Conservation (phyloP, 1,140 invertebrate species). For the Drosophila nebulosa region DNA sequence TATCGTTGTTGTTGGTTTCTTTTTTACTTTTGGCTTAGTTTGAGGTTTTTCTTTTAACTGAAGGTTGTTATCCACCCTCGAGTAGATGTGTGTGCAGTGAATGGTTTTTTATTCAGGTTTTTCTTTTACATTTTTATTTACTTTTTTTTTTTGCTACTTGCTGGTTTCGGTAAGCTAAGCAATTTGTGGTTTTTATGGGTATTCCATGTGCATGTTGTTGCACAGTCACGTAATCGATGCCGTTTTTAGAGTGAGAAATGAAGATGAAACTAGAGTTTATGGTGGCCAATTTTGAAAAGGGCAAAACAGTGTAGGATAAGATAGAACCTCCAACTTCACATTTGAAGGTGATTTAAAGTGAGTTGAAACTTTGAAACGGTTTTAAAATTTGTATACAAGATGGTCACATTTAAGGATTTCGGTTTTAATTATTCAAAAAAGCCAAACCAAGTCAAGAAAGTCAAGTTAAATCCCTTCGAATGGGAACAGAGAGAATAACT, state of each 20-base stretch:
- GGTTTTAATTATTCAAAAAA: too few relatives aligned
- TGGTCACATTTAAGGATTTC: too few relatives aligned
- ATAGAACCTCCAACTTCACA: background rate
- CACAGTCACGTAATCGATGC: constrained; percentile 1
- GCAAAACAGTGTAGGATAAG: background rate
- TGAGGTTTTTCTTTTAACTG: constrained; percentile 11
- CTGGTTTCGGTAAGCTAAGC: constrained; percentile 15
- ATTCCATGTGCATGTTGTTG: background rate
- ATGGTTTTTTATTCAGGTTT: constrained; percentile 21
- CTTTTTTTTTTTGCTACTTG: background rate
- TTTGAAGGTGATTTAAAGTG: background rate
- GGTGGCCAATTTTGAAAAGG: background rate
- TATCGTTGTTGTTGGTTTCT: background rate
- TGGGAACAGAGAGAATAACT: too few relatives aligned
- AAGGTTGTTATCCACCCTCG: background rate
- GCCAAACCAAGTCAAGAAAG: too few relatives aligned
- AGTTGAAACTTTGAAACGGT: background rate
- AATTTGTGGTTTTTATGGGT: constrained; percentile 35
- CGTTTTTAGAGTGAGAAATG: background rate
- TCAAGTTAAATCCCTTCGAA: too few relatives aligned
- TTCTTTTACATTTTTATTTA: background rate
- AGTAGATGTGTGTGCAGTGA: constrained; percentile 20
- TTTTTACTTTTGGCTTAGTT: constrained; percentile 11
- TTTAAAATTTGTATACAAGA: too few relatives aligned
- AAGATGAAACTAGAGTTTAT: background rate